These are phyloP conservation scores for Otus sunia DNA, from an alignment of 2,113 vertebrate species.

Conservation along the genomic window DNA sequence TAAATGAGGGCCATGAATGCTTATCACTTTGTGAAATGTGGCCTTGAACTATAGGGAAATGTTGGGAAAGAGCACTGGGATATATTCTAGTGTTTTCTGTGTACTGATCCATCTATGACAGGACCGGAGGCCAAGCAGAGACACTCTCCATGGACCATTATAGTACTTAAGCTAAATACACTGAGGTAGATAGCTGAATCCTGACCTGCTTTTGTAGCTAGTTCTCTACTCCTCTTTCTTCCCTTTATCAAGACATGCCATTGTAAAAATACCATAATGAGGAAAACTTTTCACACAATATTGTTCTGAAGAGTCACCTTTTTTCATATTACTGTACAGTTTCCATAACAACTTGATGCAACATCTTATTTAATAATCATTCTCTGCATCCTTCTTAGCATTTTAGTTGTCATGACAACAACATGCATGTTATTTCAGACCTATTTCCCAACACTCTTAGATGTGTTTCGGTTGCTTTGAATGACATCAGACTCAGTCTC, in stretches of 20 bases:
- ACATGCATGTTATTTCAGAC: constrained; percentile 50
- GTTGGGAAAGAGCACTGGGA: not conserved
- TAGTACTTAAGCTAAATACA: not conserved
- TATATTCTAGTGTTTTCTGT: not conserved
- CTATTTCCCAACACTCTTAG: not conserved
- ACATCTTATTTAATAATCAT: constrained; percentile 52
- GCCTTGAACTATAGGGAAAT: not conserved
- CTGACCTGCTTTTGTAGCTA: not conserved
- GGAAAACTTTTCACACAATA: not conserved
- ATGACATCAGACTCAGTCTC: constrained; percentile 17
- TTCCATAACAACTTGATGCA: constrained; percentile 71
- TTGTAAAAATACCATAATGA: not conserved
- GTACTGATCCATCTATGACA: not conserved
- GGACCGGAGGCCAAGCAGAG: not conserved
- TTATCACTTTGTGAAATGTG: not conserved
- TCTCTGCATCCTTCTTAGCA: constrained; percentile 57
- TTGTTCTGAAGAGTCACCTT: constrained; percentile 16
- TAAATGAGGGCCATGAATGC: not conserved
- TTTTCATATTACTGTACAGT: constrained; percentile 45
- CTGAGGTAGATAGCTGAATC: not conserved
- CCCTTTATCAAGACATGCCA: not conserved
- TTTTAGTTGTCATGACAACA: constrained; percentile 74
- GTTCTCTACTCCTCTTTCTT: not conserved
- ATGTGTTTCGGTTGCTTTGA: constrained; percentile 24
- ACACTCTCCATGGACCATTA: not conserved